A percentile compares a stretch with the other conserved stretches of the same genome.
These are phyloP conservation scores for Tetragnatha versicolor DNA, from an alignment of 1,140 invertebrate genomes.

Conservation along the genomic window DNA sequence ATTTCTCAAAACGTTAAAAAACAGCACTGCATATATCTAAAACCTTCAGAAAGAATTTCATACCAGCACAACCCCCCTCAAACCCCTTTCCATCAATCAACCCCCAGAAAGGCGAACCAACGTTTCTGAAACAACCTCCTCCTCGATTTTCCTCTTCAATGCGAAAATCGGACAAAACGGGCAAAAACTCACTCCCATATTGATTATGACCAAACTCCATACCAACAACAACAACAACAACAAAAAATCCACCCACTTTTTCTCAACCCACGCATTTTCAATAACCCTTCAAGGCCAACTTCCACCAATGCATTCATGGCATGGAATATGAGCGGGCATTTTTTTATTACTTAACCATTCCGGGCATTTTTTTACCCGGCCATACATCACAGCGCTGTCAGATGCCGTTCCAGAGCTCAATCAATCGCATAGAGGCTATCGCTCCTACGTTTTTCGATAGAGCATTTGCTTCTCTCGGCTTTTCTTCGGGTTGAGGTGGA, in stretches of 20 bases:
- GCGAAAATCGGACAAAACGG: not conserved
- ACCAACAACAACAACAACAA: not conserved
- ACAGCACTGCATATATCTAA: too few species aligned
- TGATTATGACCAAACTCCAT: too few species aligned
- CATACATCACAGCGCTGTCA: constrained; percentile 43
- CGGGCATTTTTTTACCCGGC: not conserved
- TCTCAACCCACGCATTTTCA: not conserved
- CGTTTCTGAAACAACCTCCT: not conserved
- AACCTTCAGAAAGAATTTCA: too few species aligned
- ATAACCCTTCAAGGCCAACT: not conserved
- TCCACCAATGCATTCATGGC: constrained; percentile 18
- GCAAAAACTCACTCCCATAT: not conserved
- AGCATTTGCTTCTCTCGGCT: constrained; percentile 12
- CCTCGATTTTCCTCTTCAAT: not conserved
- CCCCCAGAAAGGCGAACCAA: not conserved
- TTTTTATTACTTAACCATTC: not conserved
- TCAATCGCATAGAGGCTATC: constrained; percentile 12
- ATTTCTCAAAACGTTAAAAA: too few species aligned
- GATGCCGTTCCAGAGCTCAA: constrained; percentile 33
- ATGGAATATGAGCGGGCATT: constrained; percentile 11
- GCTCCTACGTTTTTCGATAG: constrained; percentile 26
- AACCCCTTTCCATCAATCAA: not conserved
- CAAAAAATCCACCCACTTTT: not conserved
- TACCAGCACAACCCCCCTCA: too few species aligned
- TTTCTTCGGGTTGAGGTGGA: not conserved